These are phyloP conservation scores for Chelon labrosus DNA, from an alignment of 2,797 vertebrate genomes.

Conservation along the genomic window DNA sequence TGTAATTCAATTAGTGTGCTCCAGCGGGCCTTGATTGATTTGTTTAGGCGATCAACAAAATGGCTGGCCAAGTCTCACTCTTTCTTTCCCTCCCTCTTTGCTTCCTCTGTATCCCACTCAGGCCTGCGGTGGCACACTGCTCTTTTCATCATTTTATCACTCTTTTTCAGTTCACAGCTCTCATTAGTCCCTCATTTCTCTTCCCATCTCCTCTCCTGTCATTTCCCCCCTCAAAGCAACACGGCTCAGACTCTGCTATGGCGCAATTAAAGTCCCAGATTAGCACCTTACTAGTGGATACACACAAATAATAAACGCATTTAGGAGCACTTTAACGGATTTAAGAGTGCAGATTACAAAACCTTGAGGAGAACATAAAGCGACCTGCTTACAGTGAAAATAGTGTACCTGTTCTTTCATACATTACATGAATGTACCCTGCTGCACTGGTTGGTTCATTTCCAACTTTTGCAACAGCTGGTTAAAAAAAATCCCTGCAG, in stretches of 20 bases:
- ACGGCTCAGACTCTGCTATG: constrained; percentile 15
- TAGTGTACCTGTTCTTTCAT: too few relatives aligned
- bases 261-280: constrained; percentile 56
- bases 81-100: constrained; percentile 56
- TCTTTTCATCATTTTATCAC: constrained; percentile 63
- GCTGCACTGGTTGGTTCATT: neutral
- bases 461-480: constrained; percentile 3
- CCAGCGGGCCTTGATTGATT: constrained; percentile 84
- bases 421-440: too few relatives aligned
- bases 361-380: too few relatives aligned
- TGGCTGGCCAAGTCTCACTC: constrained; percentile 67
- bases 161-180: constrained; percentile 50
- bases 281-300: constrained; percentile 34
- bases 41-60: constrained; percentile 84
- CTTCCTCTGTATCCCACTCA: constrained; percentile 52
- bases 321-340: too few relatives aligned
- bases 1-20: constrained; percentile 85
- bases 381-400: too few relatives aligned
- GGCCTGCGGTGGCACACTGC: constrained; percentile 49
- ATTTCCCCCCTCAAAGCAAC: constrained; percentile 28
- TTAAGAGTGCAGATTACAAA: too few relatives aligned
- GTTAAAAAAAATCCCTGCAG: neutral
- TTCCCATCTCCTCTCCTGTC: constrained; percentile 33
- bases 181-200: constrained; percentile 50
- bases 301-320: neutral